Base-by-base conservation (phyloP, 1,140 invertebrate species). In the Ditylenchus dipsaci region DNA sequence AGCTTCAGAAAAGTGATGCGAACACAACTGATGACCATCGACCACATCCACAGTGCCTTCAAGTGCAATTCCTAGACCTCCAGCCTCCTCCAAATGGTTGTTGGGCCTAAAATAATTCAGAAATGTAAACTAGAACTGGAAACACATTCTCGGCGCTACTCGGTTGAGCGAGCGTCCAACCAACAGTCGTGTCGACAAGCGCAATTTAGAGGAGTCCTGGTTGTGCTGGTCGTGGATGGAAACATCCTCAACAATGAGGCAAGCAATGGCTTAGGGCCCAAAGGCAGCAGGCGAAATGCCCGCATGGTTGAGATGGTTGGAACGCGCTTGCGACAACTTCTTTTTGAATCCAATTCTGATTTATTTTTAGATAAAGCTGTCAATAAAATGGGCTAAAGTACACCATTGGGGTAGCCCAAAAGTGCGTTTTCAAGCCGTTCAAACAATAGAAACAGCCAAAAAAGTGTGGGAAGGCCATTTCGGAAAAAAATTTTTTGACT, bases 21-120 rank as follows among this genome's bases (percentile, higher is more conserved):
- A 90, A 69, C 80, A 82, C 15, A 81, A 61, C 30, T 62, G 13
- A 38, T 62, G 1, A 1, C 91, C 92, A 72, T 92, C 91, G 83
- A 93, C 91, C 43, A 94, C 90, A 79, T 95, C 92, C 19, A 95
- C 94, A 0, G 94, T 97, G 58, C 94, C 95, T 84, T 97, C 94
- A 59, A 97, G 86, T 67, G 91, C 93, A 70, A 97, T 96, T 11
- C 94, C 94, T 27, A 97, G 86, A 21, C 93, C 93, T 69, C 92
- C 91, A 76, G 87, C 90, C 84, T 68, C 70, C 15, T 63, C 47
- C 21, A 78, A 61, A 17, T 76, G 49, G 15, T 76, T 68, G 62
- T 81, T 80, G 5, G 79, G 74, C 33, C 43, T 45, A 13, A 45
- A 45, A 11, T n/a, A 45, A n/a, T n/a, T n/a, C n/a, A n/a, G n/a